Conservation (phyloP, 2,888 invertebrate species). For the Zygothrica quintamaculata region DNA sequence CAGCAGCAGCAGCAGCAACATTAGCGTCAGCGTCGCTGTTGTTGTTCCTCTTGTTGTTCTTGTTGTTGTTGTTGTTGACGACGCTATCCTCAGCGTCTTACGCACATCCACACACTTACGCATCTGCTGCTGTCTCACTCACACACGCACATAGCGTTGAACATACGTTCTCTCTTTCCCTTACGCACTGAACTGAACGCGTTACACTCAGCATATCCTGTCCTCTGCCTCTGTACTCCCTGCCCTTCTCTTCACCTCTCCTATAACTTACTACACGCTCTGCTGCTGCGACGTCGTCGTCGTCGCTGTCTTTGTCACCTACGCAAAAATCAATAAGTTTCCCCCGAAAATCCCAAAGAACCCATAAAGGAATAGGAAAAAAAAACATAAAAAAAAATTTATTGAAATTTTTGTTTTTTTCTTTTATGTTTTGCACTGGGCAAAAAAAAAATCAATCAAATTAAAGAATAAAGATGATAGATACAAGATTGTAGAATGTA, state of each 20-base stretch:
- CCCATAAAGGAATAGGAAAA: too few relatives aligned
- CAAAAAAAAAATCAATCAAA: conserved; percentile 47
- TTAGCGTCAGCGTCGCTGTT: conserved; percentile 6
- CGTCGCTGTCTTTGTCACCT: conserved; percentile 57
- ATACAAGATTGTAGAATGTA: not conserved
- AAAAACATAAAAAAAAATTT: too few relatives aligned
- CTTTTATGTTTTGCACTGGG: too few relatives aligned
- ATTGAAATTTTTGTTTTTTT: not conserved
- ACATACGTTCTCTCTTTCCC: conserved; percentile 26
- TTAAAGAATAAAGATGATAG: conserved; percentile 21
- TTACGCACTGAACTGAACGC: not conserved
- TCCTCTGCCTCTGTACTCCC: not conserved
- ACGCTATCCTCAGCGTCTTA: conserved; percentile 41
- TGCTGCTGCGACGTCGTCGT: not conserved
- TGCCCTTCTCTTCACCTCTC: conserved; percentile 1
- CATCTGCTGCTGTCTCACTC: conserved; percentile 56
- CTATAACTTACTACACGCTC: not conserved
- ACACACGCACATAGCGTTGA: conserved; percentile 23
- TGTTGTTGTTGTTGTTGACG: conserved; percentile 16
- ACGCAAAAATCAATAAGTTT: conserved; percentile 52
- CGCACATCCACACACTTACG: conserved; percentile 56
- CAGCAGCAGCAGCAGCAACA: conserved; percentile 4
- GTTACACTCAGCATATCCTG: not conserved
- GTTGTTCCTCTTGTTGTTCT: conserved; percentile 3
- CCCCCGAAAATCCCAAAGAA: conserved; percentile 8